Evolutionary conservation across 2,888 invertebrate genomes (phyloP), one percentile per base, ranked within the genome.

Genomic region (Taenaris catops): DNA sequence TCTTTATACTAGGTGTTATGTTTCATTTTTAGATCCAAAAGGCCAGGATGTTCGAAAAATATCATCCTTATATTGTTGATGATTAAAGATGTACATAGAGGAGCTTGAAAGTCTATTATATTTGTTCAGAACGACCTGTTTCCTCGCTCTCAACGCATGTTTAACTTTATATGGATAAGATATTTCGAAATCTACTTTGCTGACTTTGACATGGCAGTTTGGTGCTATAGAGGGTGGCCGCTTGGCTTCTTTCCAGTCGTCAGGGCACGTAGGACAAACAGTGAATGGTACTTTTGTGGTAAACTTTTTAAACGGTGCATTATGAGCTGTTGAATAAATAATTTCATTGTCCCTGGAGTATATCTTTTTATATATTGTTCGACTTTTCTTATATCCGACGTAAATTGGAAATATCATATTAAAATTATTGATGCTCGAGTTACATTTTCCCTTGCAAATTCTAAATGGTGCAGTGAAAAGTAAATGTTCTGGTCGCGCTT

Each of bases 391-490:
- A 2, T 41, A 51, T 4, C 76, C 79, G 6, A 78, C 21, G 24
- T 58, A 69, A 1, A 81, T 35, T 3, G 83, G 83, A 37, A 83
- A 83, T 4, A 46, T 45, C 44, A 81, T 49, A 1, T 39, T 42
- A 4, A 68, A 55, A 25, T 72, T 68, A 3, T 43, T 43, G 0
- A 27, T 41, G 2, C 34, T 34, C 7, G 26, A 12, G 17, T 31
- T 34, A 16, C 58, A 52, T 38, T 65, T 68, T 11, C 58, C 64
- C 7, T 69, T 68, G 5, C 67, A 58, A 5, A 81, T 45, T 53
- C 54, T 73, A 46, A 65, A 78, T 5, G 81, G 80, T 9, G 80
- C 80, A 27, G 80, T 81, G 42, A 83, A 83, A 38, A 66, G 38
- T 41, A 80, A 54, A 19, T 58, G 47, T 27, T 49, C 59, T 1